Evolutionary conservation across 2,797 vertebrate species (phyloP), one percentile per base, ranked within the genome.

Genomic region (Cyclura pinguis): DNA sequence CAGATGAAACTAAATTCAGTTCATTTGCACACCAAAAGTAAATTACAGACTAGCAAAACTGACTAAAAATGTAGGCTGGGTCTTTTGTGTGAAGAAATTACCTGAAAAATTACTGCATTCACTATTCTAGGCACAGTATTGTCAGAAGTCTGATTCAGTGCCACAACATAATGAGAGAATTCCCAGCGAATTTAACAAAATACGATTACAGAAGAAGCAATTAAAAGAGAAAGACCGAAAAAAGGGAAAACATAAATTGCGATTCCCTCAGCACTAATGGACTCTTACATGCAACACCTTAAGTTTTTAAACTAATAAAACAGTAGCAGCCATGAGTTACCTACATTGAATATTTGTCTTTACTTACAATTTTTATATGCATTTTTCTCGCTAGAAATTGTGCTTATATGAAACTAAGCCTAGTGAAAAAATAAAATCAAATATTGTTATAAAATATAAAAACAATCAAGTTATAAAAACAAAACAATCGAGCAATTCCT

Each of bases 41-140:
- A 96, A 92, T 95, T 96, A 90, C 89, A 92, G 91, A 82, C 72
- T 94, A 89, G 55, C 13, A 92, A 73, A 87, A 24, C 76, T 50
- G 38, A 91, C 88, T 91, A 14, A 78, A 87, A 87, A 83, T 91
- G 80, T 0, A 0, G 86, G 59, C 87, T 94, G 81, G 88, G 59
- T 90, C 90, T 95, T 95, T 94, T 89, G 90, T 94, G 90, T 94
- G 93, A 86, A 82, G 67, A 95, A 96, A 95, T 95, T 85, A 94
- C 86, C 92, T 93, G 81, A 90, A 94, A 90, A 95, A 92, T 89
- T 95, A 93, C 82, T 88, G 88, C 64, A 86, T 94, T 87, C 91
- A 91, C 83, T 24, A 0, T 32, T 93, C 77, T 67, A 77, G 88
- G 38, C 91, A 93, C 90, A 91, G 88, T 89, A 27, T 94, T 95